These are phyloP conservation scores for Eretmochelys imbricata DNA, from an alignment of 2,113 vertebrate species.

Conservation along the genomic window DNA sequence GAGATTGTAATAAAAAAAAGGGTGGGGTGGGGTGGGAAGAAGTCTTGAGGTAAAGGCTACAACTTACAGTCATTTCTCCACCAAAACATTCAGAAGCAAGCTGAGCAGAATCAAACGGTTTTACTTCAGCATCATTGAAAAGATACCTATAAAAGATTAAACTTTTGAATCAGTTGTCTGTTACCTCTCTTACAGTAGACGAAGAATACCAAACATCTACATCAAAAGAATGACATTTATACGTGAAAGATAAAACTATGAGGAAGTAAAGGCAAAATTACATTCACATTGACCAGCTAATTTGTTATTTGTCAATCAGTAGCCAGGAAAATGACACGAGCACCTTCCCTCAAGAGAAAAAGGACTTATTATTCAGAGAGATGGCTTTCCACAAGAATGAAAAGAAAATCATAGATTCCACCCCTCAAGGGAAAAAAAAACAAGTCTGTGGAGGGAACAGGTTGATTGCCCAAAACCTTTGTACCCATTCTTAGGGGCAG, in stretches of 20 bases:
- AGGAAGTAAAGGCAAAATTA: not conserved
- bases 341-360: not conserved
- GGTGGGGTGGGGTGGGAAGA: not conserved
- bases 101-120: slow-evolving; percentile 97
- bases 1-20: not conserved
- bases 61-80: slow-evolving; percentile 96
- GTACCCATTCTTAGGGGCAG: not conserved
- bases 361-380: not conserved
- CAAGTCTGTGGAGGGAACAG: not conserved
- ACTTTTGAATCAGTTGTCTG: not conserved
- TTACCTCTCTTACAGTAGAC: not conserved
- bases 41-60: not conserved
- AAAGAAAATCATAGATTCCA: no score
- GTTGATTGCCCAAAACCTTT: not conserved
- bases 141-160: slow-evolving; percentile 88
- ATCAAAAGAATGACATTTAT: not conserved
- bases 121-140: slow-evolving; percentile 98
- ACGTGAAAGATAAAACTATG: not conserved
- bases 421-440: no score
- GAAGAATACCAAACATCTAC: not conserved
- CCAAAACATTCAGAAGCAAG: slow-evolving; percentile 98
- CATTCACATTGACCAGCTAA: not conserved
- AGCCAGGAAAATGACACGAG: not conserved
- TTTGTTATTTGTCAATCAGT: not conserved
- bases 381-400: not conserved